Evolutionary conservation across 64 coral and sea anemone genomes (phyloP).

Genomic region (Astreopora myriophthalma): DNA sequence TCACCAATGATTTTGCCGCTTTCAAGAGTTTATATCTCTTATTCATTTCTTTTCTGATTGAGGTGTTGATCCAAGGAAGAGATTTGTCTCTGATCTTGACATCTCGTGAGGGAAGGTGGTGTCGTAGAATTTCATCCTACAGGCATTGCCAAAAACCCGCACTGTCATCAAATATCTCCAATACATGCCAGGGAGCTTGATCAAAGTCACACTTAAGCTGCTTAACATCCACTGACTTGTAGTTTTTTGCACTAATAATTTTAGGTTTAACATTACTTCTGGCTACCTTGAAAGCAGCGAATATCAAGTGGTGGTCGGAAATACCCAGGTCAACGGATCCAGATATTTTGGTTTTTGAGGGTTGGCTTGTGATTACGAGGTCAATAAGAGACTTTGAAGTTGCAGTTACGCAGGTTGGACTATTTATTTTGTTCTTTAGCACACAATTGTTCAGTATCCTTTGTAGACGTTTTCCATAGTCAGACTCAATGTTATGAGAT

Average conservation of each 20-base stretch:
- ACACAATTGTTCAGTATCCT: neutral
- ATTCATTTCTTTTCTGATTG: conserved; percentile 30
- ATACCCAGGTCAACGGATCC: neutral
- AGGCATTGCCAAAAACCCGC: neutral
- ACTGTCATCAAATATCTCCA: conserved; percentile 35
- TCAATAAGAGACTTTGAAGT: conserved; percentile 14
- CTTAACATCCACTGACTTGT: neutral
- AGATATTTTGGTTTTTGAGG: neutral
- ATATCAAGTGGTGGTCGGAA: conserved; percentile 30
- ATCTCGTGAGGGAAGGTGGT: conserved; percentile 1
- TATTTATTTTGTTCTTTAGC: neutral
- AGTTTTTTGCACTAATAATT: neutral
- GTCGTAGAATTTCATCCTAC: conserved; percentile 9
- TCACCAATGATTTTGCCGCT: conserved; percentile 3
- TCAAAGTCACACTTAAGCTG: neutral
- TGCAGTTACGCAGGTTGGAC: neutral
- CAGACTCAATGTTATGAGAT: conserved; percentile 26
- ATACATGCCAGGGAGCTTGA: conserved; percentile 2
- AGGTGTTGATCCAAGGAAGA: conserved; percentile 8
- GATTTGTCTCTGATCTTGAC: conserved; percentile 16
- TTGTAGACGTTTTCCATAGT: conserved; percentile 2
- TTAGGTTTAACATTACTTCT: neutral
- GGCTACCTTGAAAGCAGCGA: neutral
- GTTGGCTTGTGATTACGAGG: conserved; percentile 21
- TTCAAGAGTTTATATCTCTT: conserved; percentile 22